Evolutionary conservation across 2,113 vertebrate genomes (phyloP).

Genomic region (Microcebus griseorufus): DNA sequence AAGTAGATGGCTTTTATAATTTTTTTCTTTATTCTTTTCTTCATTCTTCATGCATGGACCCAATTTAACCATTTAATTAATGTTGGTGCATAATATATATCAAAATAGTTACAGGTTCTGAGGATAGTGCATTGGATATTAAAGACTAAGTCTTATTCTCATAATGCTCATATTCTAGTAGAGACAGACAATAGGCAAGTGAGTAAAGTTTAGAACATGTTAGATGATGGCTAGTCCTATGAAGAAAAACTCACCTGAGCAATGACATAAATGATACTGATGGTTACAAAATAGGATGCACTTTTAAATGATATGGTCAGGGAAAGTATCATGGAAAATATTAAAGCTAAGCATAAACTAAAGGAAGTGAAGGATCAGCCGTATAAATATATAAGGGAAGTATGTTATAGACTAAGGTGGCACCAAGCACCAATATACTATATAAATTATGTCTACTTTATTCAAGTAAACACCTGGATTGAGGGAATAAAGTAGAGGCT

Average conservation of each 20-base stretch:
- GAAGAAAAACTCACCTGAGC: background rate
- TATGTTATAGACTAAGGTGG: background rate
- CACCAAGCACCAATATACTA: too few relatives aligned
- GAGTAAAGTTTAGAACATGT: background rate
- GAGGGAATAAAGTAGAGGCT: background rate
- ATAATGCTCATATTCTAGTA: background rate
- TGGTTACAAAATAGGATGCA: background rate
- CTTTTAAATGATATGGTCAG: background rate
- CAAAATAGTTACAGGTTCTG: background rate
- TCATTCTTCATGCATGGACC: background rate
- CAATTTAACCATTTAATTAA: background rate
- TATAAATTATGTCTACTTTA: background rate
- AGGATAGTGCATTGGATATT: background rate
- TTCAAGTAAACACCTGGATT: background rate
- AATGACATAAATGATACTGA: background rate
- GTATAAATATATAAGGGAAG: background rate
- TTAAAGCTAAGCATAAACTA: background rate
- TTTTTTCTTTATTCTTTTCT: background rate
- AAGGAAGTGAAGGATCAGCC: background rate
- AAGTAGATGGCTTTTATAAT: background rate
- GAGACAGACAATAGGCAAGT: background rate
- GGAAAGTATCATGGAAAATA: background rate
- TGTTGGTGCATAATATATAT: background rate
- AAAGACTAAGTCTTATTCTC: background rate
- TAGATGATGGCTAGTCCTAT: background rate